Conservation (phyloP, 2,113 vertebrate genomes). For the Elgaria multicarinata region DNA sequence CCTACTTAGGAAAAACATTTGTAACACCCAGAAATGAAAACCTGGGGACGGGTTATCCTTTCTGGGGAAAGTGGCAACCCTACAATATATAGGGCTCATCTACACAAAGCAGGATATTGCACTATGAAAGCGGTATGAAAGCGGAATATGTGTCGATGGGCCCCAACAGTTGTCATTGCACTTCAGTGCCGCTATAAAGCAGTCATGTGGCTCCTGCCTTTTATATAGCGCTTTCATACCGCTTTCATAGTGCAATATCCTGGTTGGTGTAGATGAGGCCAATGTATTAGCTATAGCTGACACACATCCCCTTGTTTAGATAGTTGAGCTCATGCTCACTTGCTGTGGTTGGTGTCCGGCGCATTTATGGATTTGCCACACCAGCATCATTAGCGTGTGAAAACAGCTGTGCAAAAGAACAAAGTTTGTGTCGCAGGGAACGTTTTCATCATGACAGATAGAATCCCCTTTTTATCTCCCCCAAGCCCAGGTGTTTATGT, state of each 20-base stretch:
- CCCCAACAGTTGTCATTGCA: no score
- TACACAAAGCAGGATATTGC: no score
- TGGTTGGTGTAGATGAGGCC: no score
- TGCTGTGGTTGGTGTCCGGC: neutral
- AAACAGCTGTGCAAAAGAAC: neutral
- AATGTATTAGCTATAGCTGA: neutral
- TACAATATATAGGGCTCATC: no score
- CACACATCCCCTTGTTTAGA: no score
- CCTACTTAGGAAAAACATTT: neutral
- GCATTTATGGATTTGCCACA: neutral
- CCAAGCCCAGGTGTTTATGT: constrained; percentile 33
- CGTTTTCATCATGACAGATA: neutral
- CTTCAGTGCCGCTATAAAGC: no score
- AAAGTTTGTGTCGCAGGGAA: neutral
- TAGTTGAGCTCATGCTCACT: neutral
- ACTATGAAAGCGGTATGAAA: no score
- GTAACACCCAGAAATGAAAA: neutral
- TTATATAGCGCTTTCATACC: no score
- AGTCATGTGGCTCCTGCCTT: no score
- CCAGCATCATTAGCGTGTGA: neutral
- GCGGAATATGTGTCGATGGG: no score
- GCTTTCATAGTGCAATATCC: no score
- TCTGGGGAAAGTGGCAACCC: neutral
- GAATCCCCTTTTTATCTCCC: constrained; percentile 3
- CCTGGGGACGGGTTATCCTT: neutral